Evolutionary conservation across 2,113 vertebrate genomes (phyloP), one percentile per base, ranked within the genome.

Genomic region (Aptenodytes forsteri): DNA sequence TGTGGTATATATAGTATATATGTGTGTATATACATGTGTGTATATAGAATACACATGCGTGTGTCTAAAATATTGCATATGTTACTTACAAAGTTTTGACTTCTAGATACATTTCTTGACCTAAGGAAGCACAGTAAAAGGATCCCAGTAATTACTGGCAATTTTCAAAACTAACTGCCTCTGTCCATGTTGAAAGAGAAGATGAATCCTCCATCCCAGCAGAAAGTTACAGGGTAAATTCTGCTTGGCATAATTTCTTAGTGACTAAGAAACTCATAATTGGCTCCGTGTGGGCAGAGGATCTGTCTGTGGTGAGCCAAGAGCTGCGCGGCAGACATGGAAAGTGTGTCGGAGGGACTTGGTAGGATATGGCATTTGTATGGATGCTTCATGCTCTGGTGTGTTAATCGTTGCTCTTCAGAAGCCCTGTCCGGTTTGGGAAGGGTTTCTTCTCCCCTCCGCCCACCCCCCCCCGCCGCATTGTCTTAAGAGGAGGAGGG

Each of bases 191-290:
- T 55, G 50, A 55, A 92, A 82, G 55, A 82, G 83, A 71, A 89
- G 69, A 81, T 54, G n/a, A 92, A 89, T 89, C 0, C 30, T 75
- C 27, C 65, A 52, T 47, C 69, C 70, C 52, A 87, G 61, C 86
- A 92, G 86, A 83, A 94, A 66, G 91, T 76, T 89, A 13, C 19
- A 50, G 87, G 50, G 79, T 92, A 77, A 87, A 93, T 94, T 83
- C 83, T 89, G 52, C 73, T 92, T 92, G 81, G 55, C 46, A 14
- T 56, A 9, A 79, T 54, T 87, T 87, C 52, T 56, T 67, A 12
- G 56, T 91, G 89, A 89, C 83, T 95, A 70, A 95, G 87, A 61
- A 85, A 26, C 36, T 89, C 65, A 3, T 59, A 84, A 85, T 40
- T 72, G 94, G 19, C 83, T 89, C 27, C 1, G 4, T 79, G 93